These are phyloP conservation scores for Hemicrepidius hirtus DNA, from an alignment of 2,888 invertebrate genomes.

Conservation along the genomic window DNA sequence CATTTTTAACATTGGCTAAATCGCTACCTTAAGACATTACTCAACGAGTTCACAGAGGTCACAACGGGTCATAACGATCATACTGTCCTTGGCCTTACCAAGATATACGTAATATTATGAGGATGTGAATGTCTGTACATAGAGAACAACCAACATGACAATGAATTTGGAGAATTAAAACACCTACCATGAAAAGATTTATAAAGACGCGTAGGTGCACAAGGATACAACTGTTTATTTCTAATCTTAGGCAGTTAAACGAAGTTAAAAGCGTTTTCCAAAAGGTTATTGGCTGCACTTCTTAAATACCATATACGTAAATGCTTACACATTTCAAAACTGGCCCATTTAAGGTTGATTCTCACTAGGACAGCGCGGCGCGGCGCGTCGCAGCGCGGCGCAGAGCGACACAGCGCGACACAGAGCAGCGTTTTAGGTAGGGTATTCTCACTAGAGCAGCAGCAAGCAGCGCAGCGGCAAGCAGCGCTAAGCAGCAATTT, in stretches of 20 bases:
- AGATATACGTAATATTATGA: constrained; percentile 19
- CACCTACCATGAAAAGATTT: constrained; percentile 3
- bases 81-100: constrained; percentile 23
- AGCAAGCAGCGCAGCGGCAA: too few species aligned
- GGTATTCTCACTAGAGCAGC: too few species aligned
- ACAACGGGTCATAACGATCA: neutral
- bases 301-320: too few species aligned
- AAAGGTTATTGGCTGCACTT: constrained; percentile 9
- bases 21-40: neutral
- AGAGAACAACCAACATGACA: constrained; percentile 9
- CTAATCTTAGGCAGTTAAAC: constrained; percentile 8
- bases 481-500: too few species aligned
- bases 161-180: constrained; percentile 13
- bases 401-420: too few species aligned
- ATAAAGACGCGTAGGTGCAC: constrained; percentile 14
- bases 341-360: too few species aligned
- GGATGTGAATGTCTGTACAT: constrained; percentile 11
- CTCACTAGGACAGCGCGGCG: too few species aligned
- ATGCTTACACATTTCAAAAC: too few species aligned
- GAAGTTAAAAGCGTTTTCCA: constrained; percentile 1
- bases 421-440: too few species aligned
- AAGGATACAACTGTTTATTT: constrained; percentile 4
- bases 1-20: too few species aligned
- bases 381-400: too few species aligned
- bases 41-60: constrained; percentile 18